phyloP scores from a whole-genome alignment of 2,888 invertebrate species.

The Catocala fraxini region DNA sequence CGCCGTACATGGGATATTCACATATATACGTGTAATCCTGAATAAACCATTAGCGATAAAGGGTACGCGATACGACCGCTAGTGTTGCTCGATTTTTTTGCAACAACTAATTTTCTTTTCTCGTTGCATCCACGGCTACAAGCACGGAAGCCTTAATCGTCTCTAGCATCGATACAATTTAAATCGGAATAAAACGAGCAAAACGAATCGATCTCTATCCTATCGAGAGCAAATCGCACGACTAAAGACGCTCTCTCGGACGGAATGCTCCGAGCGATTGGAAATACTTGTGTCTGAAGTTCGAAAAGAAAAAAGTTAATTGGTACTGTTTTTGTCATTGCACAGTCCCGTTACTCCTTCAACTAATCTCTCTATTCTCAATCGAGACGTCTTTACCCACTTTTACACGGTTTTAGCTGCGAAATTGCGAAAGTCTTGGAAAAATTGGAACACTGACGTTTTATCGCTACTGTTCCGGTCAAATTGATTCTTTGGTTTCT shows the following conservation, averaged over 20 bases:
- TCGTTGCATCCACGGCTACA: constrained; percentile 58
- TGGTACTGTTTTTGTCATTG: constrained; percentile 81
- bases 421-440: constrained; percentile 58
- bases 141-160: constrained; percentile 80
- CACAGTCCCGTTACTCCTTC: constrained; percentile 71
- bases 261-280: constrained; percentile 77
- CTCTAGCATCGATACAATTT: constrained; percentile 83
- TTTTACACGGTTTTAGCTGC: constrained; percentile 58
- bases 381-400: constrained; percentile 62
- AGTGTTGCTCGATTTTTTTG: constrained; percentile 50
- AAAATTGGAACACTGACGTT: constrained; percentile 53
- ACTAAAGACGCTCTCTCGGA: constrained; percentile 80
- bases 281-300: constrained; percentile 77
- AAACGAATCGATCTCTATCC: constrained; percentile 82
- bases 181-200: constrained; percentile 83
- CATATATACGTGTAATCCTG: constrained; percentile 7
- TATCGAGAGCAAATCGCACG: constrained; percentile 83
- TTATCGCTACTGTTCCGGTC: constrained; percentile 37
- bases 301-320: constrained; percentile 81
- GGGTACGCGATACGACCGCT: constrained; percentile 12
- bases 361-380: constrained; percentile 74
- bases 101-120: constrained; percentile 71
- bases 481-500: constrained; percentile 49
- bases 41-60: constrained; percentile 18
- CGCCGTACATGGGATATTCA: neutral